Conservation (phyloP, 2,888 invertebrate species). For the Callinectes sapidus region DNA sequence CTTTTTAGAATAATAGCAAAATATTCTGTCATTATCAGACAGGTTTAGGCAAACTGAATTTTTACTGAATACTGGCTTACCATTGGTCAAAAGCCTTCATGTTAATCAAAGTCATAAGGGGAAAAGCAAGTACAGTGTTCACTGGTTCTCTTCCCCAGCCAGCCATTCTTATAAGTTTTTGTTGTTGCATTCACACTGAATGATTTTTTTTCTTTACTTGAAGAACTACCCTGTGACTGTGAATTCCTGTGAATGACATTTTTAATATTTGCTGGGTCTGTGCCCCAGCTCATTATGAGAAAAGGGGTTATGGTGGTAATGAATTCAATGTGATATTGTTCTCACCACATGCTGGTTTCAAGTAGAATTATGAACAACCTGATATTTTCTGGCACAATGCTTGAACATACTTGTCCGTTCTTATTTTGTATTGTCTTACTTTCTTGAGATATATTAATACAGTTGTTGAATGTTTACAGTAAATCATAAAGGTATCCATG, state of each 20-base stretch:
- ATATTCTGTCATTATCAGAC: neutral
- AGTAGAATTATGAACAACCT: neutral
- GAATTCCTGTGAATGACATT: neutral
- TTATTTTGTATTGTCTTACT: conserved; percentile 9
- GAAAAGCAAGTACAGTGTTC: neutral
- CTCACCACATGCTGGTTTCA: neutral
- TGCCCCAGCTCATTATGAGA: neutral
- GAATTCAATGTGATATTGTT: conserved; percentile 21
- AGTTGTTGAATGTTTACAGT: conserved; percentile 12
- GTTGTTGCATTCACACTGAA: neutral
- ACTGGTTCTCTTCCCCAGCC: neutral
- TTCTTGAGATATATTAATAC: conserved; percentile 11
- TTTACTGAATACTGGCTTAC: neutral
- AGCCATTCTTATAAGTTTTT: neutral
- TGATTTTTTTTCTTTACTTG: neutral
- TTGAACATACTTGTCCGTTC: neutral
- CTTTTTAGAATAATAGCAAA: neutral
- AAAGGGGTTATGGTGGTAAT: neutral
- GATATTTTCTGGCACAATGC: neutral
- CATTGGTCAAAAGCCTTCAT: neutral
- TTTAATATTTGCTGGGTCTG: neutral
- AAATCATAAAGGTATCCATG: conserved; percentile 8
- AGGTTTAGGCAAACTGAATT: neutral
- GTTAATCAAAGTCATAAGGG: neutral
- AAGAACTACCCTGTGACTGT: neutral